Evolutionary conservation across 2,797 vertebrate species (phyloP).

Genomic region (Sebastes itinus): DNA sequence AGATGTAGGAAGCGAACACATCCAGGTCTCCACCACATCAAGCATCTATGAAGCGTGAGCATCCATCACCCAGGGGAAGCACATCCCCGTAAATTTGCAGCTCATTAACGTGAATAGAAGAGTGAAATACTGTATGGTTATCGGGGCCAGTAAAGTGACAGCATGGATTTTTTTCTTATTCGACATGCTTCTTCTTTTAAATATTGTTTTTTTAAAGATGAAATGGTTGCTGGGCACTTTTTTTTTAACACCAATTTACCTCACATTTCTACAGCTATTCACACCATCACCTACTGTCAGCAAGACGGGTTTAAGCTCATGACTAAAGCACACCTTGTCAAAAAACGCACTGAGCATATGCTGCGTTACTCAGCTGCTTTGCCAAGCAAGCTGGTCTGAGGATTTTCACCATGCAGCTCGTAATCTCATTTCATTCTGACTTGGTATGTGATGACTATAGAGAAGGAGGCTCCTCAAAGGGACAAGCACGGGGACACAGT

Average conservation of each 20-base stretch:
- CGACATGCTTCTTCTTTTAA: not conserved
- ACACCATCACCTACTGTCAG: not conserved
- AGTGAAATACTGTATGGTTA: not conserved
- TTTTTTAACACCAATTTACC: not conserved
- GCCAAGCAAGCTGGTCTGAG: not conserved
- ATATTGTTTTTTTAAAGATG: not conserved
- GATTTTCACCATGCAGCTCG: conserved; percentile 28
- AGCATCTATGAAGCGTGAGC: conserved; percentile 27
- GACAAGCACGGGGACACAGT: conserved; percentile 49
- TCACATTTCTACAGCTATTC: not conserved
- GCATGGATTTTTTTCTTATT: not conserved
- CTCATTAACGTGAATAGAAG: conserved; percentile 40
- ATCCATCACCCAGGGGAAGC: conserved; percentile 35
- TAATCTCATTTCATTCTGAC: conserved; percentile 47
- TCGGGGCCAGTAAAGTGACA: conserved; percentile 18
- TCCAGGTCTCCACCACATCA: conserved; percentile 7
- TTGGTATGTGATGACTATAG: conserved; percentile 47
- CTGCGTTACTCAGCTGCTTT: conserved; percentile 14
- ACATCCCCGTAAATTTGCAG: conserved; percentile 23
- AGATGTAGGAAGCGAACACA: not conserved
- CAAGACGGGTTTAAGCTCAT: conserved; percentile 10
- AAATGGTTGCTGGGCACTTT: not conserved
- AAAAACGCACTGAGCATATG: not conserved
- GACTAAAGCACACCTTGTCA: conserved; percentile 19
- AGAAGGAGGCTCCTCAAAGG: conserved; percentile 56